These are phyloP conservation scores for Bembecia ichneumoniformis DNA, from an alignment of 2,888 invertebrate genomes.

Conservation along the genomic window DNA sequence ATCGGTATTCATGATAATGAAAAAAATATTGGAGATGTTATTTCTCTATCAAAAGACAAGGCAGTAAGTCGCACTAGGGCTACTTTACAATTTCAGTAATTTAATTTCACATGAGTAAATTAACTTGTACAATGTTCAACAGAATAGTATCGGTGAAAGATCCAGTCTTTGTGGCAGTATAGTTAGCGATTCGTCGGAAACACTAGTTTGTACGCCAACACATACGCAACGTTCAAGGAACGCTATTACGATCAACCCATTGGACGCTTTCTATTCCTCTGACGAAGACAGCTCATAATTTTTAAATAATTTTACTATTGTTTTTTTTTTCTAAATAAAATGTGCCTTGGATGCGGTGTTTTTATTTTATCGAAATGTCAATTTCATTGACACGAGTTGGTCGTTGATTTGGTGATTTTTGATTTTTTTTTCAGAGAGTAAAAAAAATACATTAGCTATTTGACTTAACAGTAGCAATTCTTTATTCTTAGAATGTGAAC, in stretches of 20 bases:
- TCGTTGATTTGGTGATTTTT: no score
- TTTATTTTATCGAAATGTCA: no score
- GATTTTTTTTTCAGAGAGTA: no score
- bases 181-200: constrained; percentile 53
- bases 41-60: constrained; percentile 29
- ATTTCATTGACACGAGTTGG: no score
- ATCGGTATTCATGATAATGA: constrained; percentile 30
- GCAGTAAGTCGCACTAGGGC: constrained; percentile 21
- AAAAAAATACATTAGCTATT: no score
- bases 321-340: no score
- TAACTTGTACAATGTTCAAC: neutral
- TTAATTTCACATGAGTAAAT: neutral
- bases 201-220: constrained; percentile 43
- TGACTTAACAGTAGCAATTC: no score
- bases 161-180: constrained; percentile 28
- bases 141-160: constrained; percentile 1
- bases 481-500: no score
- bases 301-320: neutral
- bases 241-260: constrained; percentile 28
- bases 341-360: no score
- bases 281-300: constrained; percentile 32
- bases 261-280: constrained; percentile 44
- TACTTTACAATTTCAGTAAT: no score
- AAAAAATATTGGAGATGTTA: constrained; percentile 25
- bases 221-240: constrained; percentile 17